Base-by-base conservation (phyloP, 2,888 invertebrate species). In the Toxonevra muliebris region DNA sequence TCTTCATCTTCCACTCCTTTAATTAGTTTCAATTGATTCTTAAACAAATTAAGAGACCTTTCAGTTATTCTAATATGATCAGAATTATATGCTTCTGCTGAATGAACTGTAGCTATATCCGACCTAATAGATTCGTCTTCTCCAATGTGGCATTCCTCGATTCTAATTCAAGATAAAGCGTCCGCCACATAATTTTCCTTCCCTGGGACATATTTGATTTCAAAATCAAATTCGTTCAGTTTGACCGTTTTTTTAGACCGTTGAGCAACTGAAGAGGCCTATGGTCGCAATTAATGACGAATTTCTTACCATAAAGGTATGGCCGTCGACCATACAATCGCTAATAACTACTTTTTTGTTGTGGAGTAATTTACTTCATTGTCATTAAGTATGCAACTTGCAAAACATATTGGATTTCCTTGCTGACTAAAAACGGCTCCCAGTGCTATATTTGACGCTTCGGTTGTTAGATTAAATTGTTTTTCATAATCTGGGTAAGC, bases 301-400 rank as follows among this genome's bases (percentile, higher is more conserved):
- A 54, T 17, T 54, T 54, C 9, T 19, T 54, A 17, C 54, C 54
- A 5, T 54, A 54, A 11, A 54, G 19, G 19, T 8, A 54, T 3
- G n/a, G 5, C 11, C 54, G 17, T 68, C 70, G 70, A 41, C 48
- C 8, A 48, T 8, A 5, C 2, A 48, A 48, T 48, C 13, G 48
- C 48, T 48, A 5, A 48, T n/a, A 48, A 8, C 3, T 48, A 13
- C 8, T 8, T 48, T 48, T 48, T 15, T 4, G 15, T 48, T 48
- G 8, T 8, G 2, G 48, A 48, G 15, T 48, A 48, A 54, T 54
- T 17, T 5, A 4, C 19, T 17, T 54, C 5, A 19, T 54, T n/a
- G 19, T 19, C 54, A 54, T 54, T 54, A 4, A 54, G 19, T 4
- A 8, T 54, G n/a, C 54, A 12, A 19, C 54, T 54, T 3, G 54